Percentiles rank a stretch among this genome's conserved stretches.
These are phyloP conservation scores for Carcina quercana DNA, from an alignment of 2,888 invertebrate species.

Conservation along the genomic window DNA sequence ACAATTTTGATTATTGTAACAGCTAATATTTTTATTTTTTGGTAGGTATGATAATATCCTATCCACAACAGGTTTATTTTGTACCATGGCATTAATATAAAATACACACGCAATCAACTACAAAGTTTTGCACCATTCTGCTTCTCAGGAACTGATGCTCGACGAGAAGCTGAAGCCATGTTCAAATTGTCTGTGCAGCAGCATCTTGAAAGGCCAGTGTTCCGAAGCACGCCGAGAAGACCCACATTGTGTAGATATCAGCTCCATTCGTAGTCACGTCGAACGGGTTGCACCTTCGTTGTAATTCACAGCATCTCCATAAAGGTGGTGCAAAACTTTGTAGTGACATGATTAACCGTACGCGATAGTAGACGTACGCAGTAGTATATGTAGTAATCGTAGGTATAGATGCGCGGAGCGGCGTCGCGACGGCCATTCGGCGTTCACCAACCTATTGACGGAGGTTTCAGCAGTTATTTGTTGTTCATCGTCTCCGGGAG, in stretches of 20 bases:
- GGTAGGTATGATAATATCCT: too few species aligned
- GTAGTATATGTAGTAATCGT: slow-evolving; percentile 43
- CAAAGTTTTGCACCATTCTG: slow-evolving; percentile 74
- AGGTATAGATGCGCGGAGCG: slow-evolving; percentile 55
- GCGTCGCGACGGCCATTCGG: slow-evolving; percentile 57
- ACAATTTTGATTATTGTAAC: too few species aligned
- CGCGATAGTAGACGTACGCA: too few species aligned
- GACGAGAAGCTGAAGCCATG: slow-evolving; percentile 10
- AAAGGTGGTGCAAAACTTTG: slow-evolving; percentile 67
- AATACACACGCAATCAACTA: slow-evolving; percentile 43
- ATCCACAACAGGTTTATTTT: not conserved
- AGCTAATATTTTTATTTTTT: too few species aligned
- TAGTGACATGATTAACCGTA: too few species aligned
- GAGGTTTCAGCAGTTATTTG: slow-evolving; percentile 58
- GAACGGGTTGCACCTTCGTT: slow-evolving; percentile 4
- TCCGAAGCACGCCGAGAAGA: too few species aligned
- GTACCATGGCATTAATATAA: too few species aligned
- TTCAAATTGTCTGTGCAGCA: too few species aligned
- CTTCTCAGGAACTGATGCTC: slow-evolving; percentile 9
- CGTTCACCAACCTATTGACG: slow-evolving; percentile 71
- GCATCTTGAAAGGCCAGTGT: too few species aligned
- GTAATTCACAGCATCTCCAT: not conserved
- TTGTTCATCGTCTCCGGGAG: slow-evolving; percentile 41
- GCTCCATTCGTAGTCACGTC: too few species aligned
- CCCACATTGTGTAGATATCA: too few species aligned